Evolutionary conservation across 2,888 invertebrate species (phyloP), one percentile per base, ranked within the genome.

Genomic region (Mactromeris polynyma): DNA sequence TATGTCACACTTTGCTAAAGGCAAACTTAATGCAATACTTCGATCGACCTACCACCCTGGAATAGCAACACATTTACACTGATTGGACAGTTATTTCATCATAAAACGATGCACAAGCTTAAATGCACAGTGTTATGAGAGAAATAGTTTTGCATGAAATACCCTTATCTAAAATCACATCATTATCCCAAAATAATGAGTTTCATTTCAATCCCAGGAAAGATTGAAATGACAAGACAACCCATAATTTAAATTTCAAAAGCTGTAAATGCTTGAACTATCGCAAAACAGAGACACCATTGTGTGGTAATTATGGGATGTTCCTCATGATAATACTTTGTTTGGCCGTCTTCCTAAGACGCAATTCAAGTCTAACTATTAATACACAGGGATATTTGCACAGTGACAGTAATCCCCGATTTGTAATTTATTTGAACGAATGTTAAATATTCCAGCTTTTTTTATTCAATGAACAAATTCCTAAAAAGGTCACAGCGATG

Each of bases 281-380:
- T 84, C 77, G n/a, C 31, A 26, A 51, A 77, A 78, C 78, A 84
- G 84, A 54, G 77, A 14, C 36, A 38, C 51, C 78, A 78, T 84
- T 84, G 54, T 84, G n/a, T 2, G 46, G 38, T 51, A 84, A 84
- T 78, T 78, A 78, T 78, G 77, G 36, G 84, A 78, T 78, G 84
- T 84, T 38, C 78, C 17, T 14, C 21, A 17, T 3, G 9, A 46
- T 4, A 46, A 46, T 46, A 46, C 46, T 17, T 17, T 46, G 46
- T 46, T 46, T 11, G 9, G 9, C n/a, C n/a, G 26, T 64, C 26
- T 64, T 64, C 58, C 58, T 9, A 26, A 64, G 58, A n/a, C 58
- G 26, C 58, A n/a, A 64, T 26, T 64, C 58, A 64, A n/a, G 58
- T 26, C 58, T 26, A 1, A 73, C 19, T 3, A 26, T 17, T n/a